Evolutionary conservation across 2,888 invertebrate species (phyloP).

Genomic region (Lymantria dispar): DNA sequence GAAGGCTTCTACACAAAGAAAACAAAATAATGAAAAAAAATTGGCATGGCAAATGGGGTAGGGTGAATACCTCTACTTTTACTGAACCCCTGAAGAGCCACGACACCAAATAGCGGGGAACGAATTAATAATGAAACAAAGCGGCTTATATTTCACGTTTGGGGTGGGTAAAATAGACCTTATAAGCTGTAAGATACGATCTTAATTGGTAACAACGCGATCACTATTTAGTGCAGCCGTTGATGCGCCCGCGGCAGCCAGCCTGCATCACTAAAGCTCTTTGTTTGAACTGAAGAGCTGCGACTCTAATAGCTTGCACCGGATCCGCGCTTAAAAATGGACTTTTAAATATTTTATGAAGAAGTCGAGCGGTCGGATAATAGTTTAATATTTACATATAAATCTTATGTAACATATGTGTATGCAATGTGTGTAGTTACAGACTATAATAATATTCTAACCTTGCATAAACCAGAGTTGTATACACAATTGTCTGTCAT

Average conservation of each 20-base stretch:
- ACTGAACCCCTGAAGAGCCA: slow-evolving; percentile 66
- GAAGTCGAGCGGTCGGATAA: slow-evolving; percentile 52
- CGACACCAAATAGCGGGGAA: slow-evolving; percentile 77
- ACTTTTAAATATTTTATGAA: slow-evolving; percentile 78
- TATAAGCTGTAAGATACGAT: slow-evolving; percentile 63
- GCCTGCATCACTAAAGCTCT: slow-evolving; percentile 72
- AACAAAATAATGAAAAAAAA: slow-evolving; percentile 40
- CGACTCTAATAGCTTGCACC: slow-evolving; percentile 78
- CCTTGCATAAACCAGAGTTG: too few relatives aligned
- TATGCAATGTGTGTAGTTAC: slow-evolving; percentile 16
- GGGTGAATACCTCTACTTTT: slow-evolving; percentile 62
- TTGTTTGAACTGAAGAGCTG: slow-evolving; percentile 80
- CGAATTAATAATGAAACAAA: slow-evolving; percentile 75
- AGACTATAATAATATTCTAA: too few relatives aligned
- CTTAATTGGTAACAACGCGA: slow-evolving; percentile 63
- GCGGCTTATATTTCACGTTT: slow-evolving; percentile 55
- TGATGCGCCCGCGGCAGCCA: slow-evolving; percentile 63
- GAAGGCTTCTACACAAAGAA: slow-evolving; percentile 13
- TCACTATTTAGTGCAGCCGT: slow-evolving; percentile 57
- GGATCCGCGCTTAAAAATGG: slow-evolving; percentile 76
- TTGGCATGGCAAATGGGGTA: slow-evolving; percentile 48
- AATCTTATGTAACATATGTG: slow-evolving; percentile 17
- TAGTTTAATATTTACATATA: slow-evolving; percentile 44
- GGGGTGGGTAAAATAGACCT: slow-evolving; percentile 56
- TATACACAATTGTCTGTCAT: too few relatives aligned